Evolutionary conservation across 2,113 vertebrate species (phyloP), one percentile per base, ranked within the genome.

Genomic region (Seriola quinqueradiata): DNA sequence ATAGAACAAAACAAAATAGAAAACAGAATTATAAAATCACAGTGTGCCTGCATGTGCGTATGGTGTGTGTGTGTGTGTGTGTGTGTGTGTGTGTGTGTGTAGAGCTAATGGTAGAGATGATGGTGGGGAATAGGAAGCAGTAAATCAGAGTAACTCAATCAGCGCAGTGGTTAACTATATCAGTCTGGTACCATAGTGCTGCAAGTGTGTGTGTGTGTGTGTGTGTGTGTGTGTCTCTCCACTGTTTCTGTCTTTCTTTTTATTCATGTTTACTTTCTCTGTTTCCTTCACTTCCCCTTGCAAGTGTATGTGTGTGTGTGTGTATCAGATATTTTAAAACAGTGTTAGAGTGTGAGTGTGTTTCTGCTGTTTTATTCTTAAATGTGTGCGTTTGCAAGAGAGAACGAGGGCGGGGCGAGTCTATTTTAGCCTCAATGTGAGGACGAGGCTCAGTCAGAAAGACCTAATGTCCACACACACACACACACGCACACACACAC

Each of bases 111-210:
- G 70, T 67, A 48, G 81, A 48, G 81, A 55, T 70, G 69, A 77
- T 58, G 75, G 74, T 75, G 52, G 70, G 32, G 65, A 0, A 72
- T 7, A 86, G 83, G 89, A 91, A 91, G 84, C 71, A 28, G 48
- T 89, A 72, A 78, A 70, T 82, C 87, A 77, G 44, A 25, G 44
- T 86, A 90, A 92, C 79, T 79, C 46, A 57, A 92, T 92, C 82
- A 90, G 59, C 12, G 12, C 69, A 9, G 25, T 69, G 71, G 80
- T 80, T 83, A 87, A 91, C 78, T 77, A 0, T 71, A 90, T 90
- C 76, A 88, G 6, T 16, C 52, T 70, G 57, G 16, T 73, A 42
- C 55, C 58, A 76, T 70, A 74, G 19, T 36, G 25, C 66, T 72
- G 71, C 57, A 42, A 4, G 4, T 8, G 17, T 23, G 12, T 7